phyloP scores from a whole-genome alignment of 92 coral and sea anemone species.

The Desmophyllum pertusum region DNA sequence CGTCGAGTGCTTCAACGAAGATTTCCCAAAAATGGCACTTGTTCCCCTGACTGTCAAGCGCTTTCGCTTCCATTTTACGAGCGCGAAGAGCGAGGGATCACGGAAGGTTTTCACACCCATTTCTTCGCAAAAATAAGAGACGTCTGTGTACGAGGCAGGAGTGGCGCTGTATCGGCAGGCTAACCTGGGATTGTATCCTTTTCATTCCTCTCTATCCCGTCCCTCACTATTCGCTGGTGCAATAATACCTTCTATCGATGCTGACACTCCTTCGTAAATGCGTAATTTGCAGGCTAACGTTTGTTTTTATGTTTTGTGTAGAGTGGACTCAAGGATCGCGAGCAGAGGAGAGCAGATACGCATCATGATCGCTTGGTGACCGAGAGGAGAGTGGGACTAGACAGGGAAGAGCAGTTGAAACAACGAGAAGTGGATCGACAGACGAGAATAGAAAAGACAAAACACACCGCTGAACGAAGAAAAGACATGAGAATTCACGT shows the following conservation, averaged over 20 bases:
- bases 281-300: not conserved
- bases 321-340: slow-evolving; percentile 79
- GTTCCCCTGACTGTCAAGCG: too few species aligned
- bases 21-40: too few species aligned
- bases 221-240: too few species aligned
- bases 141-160: too few species aligned
- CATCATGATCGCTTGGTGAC: slow-evolving; percentile 75
- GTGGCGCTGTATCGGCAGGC: not conserved
- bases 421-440: slow-evolving; percentile 64
- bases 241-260: not conserved
- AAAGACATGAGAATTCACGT: slow-evolving; percentile 81
- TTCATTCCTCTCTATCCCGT: too few species aligned
- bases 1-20: too few species aligned
- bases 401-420: slow-evolving; percentile 61
- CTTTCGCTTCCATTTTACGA: too few species aligned
- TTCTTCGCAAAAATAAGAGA: too few species aligned
- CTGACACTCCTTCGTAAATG: not conserved
- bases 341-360: slow-evolving; percentile 65
- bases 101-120: too few species aligned
- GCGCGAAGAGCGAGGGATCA: too few species aligned
- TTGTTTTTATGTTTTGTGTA: slow-evolving; percentile 7
- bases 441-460: slow-evolving; percentile 60
- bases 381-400: slow-evolving; percentile 68
- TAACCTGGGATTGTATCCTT: not conserved
- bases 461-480: slow-evolving; percentile 69